phyloP scores from a whole-genome alignment of 1,140 invertebrate species.

The Drosophila lowei region DNA sequence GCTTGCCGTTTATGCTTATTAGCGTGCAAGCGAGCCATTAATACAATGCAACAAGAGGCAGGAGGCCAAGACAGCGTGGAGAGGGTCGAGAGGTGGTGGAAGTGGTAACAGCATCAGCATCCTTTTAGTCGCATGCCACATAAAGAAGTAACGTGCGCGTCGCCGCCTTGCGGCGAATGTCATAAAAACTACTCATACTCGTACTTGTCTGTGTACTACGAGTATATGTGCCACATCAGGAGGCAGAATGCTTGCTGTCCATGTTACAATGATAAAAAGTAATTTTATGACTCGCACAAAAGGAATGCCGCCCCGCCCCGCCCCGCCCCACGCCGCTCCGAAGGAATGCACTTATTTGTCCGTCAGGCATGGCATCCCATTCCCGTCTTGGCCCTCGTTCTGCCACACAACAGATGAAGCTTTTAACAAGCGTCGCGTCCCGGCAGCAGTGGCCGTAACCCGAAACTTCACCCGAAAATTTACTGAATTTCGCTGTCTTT shows the following conservation, averaged over 20 bases:
- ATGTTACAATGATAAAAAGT: conserved; percentile 82
- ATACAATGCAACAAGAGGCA: conserved; percentile 49
- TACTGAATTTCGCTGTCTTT: too few relatives aligned
- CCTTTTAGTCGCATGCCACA: conserved; percentile 69
- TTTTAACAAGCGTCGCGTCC: too few relatives aligned
- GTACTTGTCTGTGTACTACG: too few relatives aligned
- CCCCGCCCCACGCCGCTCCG: too few relatives aligned
- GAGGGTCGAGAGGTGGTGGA: not conserved
- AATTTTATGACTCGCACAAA: conserved; percentile 73
- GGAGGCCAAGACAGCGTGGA: too few relatives aligned
- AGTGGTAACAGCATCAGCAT: conserved; percentile 44
- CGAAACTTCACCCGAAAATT: too few relatives aligned
- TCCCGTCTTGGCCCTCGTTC: too few relatives aligned
- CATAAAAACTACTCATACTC: conserved; percentile 65
- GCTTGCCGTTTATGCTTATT: conserved; percentile 77
- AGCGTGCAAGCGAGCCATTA: conserved; percentile 75
- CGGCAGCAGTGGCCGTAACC: too few relatives aligned
- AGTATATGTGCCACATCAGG: too few relatives aligned
- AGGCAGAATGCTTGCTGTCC: conserved; percentile 39
- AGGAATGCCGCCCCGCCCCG: conserved; percentile 11
- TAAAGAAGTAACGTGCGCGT: conserved; percentile 67
- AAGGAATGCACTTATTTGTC: conserved; percentile 15
- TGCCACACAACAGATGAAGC: too few relatives aligned
- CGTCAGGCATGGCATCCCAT: not conserved
- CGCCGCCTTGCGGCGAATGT: conserved; percentile 59